Percentiles rank a stretch among this genome's conserved stretches.
Conservation (phyloP, 2,888 invertebrate genomes). For the Sphaerophoria rueppellii region DNA sequence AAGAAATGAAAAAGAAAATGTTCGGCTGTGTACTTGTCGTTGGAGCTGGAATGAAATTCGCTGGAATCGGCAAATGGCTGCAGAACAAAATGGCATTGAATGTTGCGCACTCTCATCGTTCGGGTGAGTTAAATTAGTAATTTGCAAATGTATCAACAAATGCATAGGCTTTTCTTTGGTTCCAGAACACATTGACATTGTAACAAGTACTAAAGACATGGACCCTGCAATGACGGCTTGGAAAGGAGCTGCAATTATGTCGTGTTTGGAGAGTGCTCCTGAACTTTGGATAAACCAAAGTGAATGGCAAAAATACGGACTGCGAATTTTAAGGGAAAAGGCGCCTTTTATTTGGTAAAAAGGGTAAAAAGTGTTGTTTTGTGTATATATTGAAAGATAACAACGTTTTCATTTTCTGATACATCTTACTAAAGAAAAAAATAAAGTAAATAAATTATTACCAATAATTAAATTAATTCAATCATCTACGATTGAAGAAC, state of each 20-base stretch:
- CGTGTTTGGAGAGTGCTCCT: slow-evolving; percentile 95
- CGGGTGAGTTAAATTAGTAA: slow-evolving; percentile 80
- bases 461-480: too few relatives aligned
- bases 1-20: slow-evolving; percentile 96
- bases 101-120: slow-evolving; percentile 90
- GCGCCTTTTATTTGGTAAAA: slow-evolving; percentile 94
- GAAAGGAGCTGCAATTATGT: slow-evolving; percentile 97
- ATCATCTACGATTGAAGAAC: too few relatives aligned
- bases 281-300: slow-evolving; percentile 94
- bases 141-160: background rate
- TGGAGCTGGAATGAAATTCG: slow-evolving; percentile 95
- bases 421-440: too few relatives aligned
- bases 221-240: slow-evolving; percentile 95
- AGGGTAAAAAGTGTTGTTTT: background rate
- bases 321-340: slow-evolving; percentile 93
- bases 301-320: slow-evolving; percentile 94
- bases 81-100: slow-evolving; percentile 93
- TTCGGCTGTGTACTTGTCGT: slow-evolving; percentile 95
- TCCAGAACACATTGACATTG: slow-evolving; percentile 91
- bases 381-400: too few relatives aligned
- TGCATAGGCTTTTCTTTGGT: slow-evolving; percentile 11
- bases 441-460: too few relatives aligned
- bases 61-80: slow-evolving; percentile 92
- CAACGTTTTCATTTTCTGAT: too few relatives aligned
- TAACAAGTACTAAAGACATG: slow-evolving; percentile 95